Base-by-base conservation (phyloP, 2,888 invertebrate species). In the Epistrophella euchroma region DNA sequence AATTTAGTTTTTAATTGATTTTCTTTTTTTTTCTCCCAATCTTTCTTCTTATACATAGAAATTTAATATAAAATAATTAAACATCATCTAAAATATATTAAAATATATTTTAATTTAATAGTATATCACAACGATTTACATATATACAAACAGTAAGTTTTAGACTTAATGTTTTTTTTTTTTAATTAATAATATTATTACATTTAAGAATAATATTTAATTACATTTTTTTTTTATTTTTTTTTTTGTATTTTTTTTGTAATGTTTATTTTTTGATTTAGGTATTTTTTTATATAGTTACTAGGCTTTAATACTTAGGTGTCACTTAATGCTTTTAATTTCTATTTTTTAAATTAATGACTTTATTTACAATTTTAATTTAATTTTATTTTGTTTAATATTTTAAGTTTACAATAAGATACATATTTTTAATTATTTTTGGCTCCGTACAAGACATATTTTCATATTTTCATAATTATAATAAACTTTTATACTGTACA, bases 51-150 rank as follows among this genome's bases (percentile, higher is more conserved):
- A 52, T 50, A 66, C 60, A 75, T 68, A 68, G 11, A 50, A 15
- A 35, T n/a, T 37, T 47, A 17, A 75, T 66, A 71, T 68, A 77
- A 66, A 73, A 73, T 73, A 83, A 74, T 55, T 85, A 80, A 80
- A 77, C 76, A 77, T 80, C 76, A 55, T 76, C 76, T 85, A 80
- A 80, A 80, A 80, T 85, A 85, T 85, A 85, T 80, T 80, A 80
- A 72, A 80, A 84, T 62, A 66, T 47, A 62, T 81, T 52, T 78
- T 77, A 4, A 70, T 84, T 86, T 82, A 86, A 86, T 86, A 78
- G 81, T 86, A 82, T 86, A 86, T 86, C 86, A 86, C 86, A 86
- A 74, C 78, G 86, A 86, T 86, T 86, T 86, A 86, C 86, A 86
- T 81, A 81, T 81, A 50, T 81, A 86, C 81, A 82, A 37, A 86